Percentiles rank a stretch among this genome's conserved stretches.
Conservation (phyloP, 53 echinoderm and acorn worm species). For the Mesocentrotus franciscanus region DNA sequence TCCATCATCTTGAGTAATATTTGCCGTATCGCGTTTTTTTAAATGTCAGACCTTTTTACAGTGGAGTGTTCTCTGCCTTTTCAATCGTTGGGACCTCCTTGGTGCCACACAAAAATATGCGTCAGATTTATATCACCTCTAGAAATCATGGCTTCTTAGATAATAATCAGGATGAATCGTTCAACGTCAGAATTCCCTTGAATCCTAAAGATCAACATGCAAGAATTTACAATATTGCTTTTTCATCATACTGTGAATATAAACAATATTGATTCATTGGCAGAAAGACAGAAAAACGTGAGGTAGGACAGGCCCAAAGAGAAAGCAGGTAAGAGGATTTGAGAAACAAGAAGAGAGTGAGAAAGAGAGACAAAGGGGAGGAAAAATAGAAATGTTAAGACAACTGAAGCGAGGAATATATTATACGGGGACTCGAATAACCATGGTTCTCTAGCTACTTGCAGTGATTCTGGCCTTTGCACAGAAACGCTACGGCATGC, state of each 20-base stretch:
- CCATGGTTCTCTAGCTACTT: too few species aligned
- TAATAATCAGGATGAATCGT: background rate
- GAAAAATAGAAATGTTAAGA: background rate
- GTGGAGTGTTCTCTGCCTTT: background rate
- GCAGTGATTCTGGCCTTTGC: too few species aligned
- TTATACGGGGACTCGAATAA: background rate
- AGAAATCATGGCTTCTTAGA: background rate
- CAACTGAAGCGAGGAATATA: too few species aligned
- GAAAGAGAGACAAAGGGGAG: background rate
- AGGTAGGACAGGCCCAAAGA: background rate
- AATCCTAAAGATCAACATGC: background rate
- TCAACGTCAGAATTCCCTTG: background rate
- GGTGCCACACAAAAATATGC: background rate
- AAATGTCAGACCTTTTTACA: conserved; percentile 18
- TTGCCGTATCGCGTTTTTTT: background rate
- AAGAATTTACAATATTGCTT: background rate
- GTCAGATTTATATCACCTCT: background rate
- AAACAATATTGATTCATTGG: background rate
- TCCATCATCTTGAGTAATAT: background rate
- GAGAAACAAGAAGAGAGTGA: background rate
- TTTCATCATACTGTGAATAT: background rate
- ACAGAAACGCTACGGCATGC: too few species aligned
- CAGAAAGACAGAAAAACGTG: background rate
- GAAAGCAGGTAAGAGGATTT: background rate
- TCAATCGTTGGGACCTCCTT: background rate